Evolutionary conservation across 1,140 invertebrate genomes (phyloP).

Genomic region (Drosophila setifemur): DNA sequence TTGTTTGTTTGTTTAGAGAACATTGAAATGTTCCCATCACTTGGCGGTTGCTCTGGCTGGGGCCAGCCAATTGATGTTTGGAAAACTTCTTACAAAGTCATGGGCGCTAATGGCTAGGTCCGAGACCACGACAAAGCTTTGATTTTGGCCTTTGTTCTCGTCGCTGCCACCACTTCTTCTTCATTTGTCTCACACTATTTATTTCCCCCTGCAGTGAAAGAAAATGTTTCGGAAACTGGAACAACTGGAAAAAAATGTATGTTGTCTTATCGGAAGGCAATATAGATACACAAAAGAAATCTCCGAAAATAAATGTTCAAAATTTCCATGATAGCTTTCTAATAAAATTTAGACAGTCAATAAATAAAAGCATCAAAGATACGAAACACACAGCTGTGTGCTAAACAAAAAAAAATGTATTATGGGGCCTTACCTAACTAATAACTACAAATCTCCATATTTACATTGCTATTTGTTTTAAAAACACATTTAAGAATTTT

Average conservation of each 20-base stretch:
- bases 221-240: not conserved
- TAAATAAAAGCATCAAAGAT: no score
- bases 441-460: no score
- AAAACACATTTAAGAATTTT: not conserved
- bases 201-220: conserved; percentile 1
- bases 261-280: no score
- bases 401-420: no score
- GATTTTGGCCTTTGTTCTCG: conserved; percentile 36
- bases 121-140: conserved; percentile 36
- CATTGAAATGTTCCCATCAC: conserved; percentile 44
- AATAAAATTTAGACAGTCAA: no score
- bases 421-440: no score
- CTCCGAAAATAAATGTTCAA: no score
- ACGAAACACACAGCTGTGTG: no score
- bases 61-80: conserved; percentile 12
- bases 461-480: no score
- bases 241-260: no score
- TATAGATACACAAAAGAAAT: no score
- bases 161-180: not conserved
- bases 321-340: no score
- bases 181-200: conserved; percentile 1
- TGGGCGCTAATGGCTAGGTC: conserved; percentile 57
- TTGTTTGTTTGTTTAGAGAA: conserved; percentile 19
- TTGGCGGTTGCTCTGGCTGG: not conserved
- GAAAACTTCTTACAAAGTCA: conserved; percentile 55